Evolutionary conservation across 2,113 vertebrate genomes (phyloP).

Genomic region (Turdus rufiventris): DNA sequence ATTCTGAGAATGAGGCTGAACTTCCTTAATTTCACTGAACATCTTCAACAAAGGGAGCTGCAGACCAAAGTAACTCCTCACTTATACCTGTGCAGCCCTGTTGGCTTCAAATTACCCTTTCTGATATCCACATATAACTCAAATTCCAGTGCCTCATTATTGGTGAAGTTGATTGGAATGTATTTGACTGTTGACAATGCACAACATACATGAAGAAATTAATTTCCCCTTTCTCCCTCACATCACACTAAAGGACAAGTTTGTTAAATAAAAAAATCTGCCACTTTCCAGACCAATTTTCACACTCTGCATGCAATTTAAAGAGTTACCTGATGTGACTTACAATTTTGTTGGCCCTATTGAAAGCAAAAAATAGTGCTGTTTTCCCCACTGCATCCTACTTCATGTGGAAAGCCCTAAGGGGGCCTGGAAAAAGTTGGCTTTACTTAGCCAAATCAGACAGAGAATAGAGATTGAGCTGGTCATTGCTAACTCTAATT

Average conservation of each 20-base stretch:
- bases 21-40: neutral
- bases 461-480: neutral
- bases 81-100: neutral
- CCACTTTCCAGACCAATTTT: neutral
- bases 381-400: neutral
- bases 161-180: neutral
- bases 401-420: slow-evolving; percentile 14
- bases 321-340: neutral
- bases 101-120: neutral
- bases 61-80: neutral
- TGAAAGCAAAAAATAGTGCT: slow-evolving; percentile 26
- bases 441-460: neutral
- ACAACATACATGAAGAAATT: neutral
- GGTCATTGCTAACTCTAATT: neutral
- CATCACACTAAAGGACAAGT: neutral
- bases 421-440: slow-evolving; percentile 20
- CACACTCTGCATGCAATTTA: neutral
- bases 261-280: slow-evolving; percentile 7
- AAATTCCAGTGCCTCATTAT: neutral
- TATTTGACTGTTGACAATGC: neutral
- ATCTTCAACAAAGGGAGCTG: neutral
- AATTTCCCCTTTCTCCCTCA: neutral
- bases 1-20: neutral
- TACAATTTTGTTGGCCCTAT: slow-evolving; percentile 33
- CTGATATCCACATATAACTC: neutral